A percentile compares a stretch with the other conserved stretches of the same genome.
Evolutionary conservation across 2,888 invertebrate genomes (phyloP).

Genomic region (Eurytoma californica): DNA sequence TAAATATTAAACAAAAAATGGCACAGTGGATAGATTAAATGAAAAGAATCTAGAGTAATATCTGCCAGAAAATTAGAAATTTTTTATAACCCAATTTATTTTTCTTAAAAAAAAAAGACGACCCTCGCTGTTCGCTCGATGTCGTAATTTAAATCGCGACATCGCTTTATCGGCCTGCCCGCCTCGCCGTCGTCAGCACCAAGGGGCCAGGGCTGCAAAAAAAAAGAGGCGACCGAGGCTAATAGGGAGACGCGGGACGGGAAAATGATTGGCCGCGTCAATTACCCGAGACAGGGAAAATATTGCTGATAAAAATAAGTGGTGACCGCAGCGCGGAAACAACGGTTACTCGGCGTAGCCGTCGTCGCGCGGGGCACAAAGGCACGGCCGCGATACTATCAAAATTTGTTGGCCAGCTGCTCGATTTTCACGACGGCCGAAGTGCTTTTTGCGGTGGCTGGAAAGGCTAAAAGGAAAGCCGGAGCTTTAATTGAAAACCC

Average conservation of each 20-base stretch:
- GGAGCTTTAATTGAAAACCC: no score
- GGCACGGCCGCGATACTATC: conserved; percentile 9
- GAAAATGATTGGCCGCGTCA: conserved; percentile 48
- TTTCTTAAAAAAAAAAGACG: no score
- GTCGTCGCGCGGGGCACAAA: neutral
- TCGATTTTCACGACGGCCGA: neutral
- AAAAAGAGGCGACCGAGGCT: conserved; percentile 10
- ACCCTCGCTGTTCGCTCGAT: no score
- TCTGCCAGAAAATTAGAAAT: no score
- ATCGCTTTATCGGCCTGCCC: neutral
- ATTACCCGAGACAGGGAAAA: conserved; percentile 37
- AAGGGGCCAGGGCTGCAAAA: conserved; percentile 23
- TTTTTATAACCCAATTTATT: no score
- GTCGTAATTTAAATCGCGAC: no score
- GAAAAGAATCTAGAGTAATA: no score
- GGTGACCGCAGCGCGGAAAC: conserved; percentile 19
- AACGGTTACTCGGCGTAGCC: conserved; percentile 33
- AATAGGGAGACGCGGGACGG: conserved; percentile 23
- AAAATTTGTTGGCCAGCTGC: conserved; percentile 5
- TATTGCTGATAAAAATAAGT: conserved; percentile 40
- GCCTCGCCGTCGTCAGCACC: neutral
- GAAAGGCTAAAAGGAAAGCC: no score
- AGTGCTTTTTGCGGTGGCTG: neutral
- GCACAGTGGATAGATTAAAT: no score
- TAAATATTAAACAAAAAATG: no score